phyloP scores from a whole-genome alignment of 2,797 vertebrate species.

The Phataginus tricuspis region DNA sequence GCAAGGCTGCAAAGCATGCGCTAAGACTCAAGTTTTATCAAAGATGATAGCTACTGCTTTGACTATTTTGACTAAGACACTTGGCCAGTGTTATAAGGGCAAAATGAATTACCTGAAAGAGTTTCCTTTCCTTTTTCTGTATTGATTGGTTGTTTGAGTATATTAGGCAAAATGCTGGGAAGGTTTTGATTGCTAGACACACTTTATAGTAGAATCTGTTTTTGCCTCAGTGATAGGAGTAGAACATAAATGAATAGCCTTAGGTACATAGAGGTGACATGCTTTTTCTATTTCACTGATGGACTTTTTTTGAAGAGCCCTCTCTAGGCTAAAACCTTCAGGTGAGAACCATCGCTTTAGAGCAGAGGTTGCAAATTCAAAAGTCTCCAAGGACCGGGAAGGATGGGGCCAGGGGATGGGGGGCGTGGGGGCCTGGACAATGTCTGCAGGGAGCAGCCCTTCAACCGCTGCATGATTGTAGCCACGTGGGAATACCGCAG shows the following conservation, averaged over 20 bases:
- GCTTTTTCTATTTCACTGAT: not conserved
- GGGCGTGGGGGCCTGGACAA: not conserved
- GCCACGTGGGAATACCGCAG: not conserved
- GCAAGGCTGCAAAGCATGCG: not conserved
- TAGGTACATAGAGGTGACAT: not conserved
- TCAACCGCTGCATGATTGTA: not conserved
- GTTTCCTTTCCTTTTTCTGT: not conserved
- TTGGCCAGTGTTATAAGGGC: conserved; percentile 18
- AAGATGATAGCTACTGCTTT: not conserved
- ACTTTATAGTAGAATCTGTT: not conserved
- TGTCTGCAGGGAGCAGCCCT: not conserved
- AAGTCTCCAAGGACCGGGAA: not conserved
- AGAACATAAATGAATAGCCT: not conserved
- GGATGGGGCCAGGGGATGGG: not conserved
- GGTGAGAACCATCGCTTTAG: not conserved
- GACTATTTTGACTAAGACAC: conserved; percentile 27
- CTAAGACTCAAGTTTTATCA: conserved; percentile 24
- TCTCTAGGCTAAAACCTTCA: not conserved
- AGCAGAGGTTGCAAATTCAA: not conserved
- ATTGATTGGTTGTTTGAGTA: not conserved
- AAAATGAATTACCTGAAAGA: conserved; percentile 40
- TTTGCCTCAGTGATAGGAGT: conserved; percentile 2
- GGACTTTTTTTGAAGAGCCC: not conserved
- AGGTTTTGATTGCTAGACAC: conserved; percentile 39
- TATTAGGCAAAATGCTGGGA: conserved; percentile 32